Conservation (phyloP, 2,113 vertebrate species). For the Osmerus mordax region DNA sequence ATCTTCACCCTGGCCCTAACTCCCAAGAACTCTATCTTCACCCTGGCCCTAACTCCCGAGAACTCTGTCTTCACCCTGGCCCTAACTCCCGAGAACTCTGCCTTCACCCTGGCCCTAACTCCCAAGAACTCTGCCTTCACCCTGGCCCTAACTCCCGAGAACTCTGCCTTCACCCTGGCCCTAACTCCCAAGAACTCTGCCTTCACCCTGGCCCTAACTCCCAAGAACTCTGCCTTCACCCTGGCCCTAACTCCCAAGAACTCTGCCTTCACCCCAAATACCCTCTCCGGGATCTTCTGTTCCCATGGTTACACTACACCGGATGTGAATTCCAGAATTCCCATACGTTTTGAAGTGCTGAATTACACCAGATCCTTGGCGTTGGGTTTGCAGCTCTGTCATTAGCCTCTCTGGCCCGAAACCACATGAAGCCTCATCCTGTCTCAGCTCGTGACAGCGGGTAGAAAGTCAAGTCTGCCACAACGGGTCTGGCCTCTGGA, state of each 20-base stretch:
- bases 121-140: too few species aligned
- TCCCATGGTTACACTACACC: conserved; percentile 49
- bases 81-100: too few species aligned
- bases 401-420: conserved; percentile 56
- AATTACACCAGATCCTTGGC: conserved; percentile 53
- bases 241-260: background rate
- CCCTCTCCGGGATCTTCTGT: conserved; percentile 28
- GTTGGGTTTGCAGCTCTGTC: conserved; percentile 58
- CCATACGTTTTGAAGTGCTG: conserved; percentile 52
- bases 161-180: background rate
- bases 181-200: conserved; percentile 16
- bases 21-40: too few species aligned
- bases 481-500: conserved; percentile 34
- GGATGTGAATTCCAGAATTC: conserved; percentile 46
- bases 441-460: conserved; percentile 43
- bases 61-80: too few species aligned
- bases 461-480: conserved; percentile 35
- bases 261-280: conserved; percentile 33
- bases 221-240: background rate
- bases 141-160: background rate
- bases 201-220: conserved; percentile 16
- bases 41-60: too few species aligned
- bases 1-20: too few species aligned
- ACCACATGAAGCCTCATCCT: conserved; percentile 64
- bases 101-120: too few species aligned